Percentiles rank a stretch among this genome's conserved stretches.
These are phyloP conservation scores for Stenolophus ochropezus DNA, from an alignment of 2,888 invertebrate species.

Conservation along the genomic window DNA sequence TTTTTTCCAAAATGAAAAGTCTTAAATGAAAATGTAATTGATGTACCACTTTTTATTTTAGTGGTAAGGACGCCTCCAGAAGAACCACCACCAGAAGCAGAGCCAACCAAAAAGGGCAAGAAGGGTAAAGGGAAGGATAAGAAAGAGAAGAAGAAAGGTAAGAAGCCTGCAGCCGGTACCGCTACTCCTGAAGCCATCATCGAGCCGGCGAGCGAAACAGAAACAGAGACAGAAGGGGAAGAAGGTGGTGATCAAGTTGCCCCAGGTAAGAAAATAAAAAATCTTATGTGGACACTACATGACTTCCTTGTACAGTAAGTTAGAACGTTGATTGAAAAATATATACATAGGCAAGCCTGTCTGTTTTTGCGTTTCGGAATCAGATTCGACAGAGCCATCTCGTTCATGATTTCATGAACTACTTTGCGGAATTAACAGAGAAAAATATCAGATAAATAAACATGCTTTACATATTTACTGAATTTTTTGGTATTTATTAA, in stretches of 20 bases:
- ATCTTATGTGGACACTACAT: too few relatives aligned
- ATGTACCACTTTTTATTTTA: constrained; percentile 61
- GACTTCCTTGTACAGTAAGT: too few relatives aligned
- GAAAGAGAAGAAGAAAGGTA: constrained; percentile 67
- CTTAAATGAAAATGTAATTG: not conserved
- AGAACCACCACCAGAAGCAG: constrained; percentile 55
- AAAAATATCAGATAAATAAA: too few relatives aligned
- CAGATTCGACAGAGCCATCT: too few relatives aligned
- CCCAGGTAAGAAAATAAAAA: not conserved
- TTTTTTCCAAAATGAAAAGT: not conserved
- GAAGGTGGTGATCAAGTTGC: not conserved
- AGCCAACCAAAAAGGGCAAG: constrained; percentile 15
- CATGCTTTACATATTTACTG: too few relatives aligned
- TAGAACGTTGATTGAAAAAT: too few relatives aligned
- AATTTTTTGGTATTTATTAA: too few relatives aligned
- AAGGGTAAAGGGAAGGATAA: constrained; percentile 62
- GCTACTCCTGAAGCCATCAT: constrained; percentile 50
- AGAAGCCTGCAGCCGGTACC: constrained; percentile 63
- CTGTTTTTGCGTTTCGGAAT: too few relatives aligned
- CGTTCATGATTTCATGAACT: too few relatives aligned
- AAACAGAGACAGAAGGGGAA: constrained; percentile 8
- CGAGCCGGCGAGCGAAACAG: not conserved
- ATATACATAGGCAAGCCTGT: too few relatives aligned
- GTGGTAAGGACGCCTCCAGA: constrained; percentile 65
- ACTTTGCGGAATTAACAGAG: too few relatives aligned